Base-by-base conservation (phyloP, 2,888 invertebrate genomes). In the Agelastica alni region DNA sequence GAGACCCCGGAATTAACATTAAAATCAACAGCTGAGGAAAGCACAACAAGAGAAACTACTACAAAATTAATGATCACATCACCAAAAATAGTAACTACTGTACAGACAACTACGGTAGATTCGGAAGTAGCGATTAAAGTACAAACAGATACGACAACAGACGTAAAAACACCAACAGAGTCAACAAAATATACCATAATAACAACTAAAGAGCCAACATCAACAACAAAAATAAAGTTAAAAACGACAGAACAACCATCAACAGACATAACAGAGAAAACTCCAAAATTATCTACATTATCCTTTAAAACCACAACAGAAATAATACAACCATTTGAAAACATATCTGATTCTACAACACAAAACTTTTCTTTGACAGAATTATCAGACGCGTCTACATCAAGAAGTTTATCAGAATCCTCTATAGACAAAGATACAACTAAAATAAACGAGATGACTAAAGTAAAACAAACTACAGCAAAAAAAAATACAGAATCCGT, bases 161-260 rank as follows among this genome's bases (percentile, higher is more conserved):
- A 20, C 17, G 13, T 6, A 20, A 3, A 44, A 4, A 13, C 6
- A 18, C 12, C 31, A 5, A 32, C 13, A 12, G 6, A 18, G 12
- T 18, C 17, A 10, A 44, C 22, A 34, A 26, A 10, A 9, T 26
- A 10, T 34, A 51, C n/a, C 16, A 9, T 34, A 39, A 39, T 16
- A 16, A 13, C 30, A 17, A 26, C 43, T 30, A n/a, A 2, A 18
- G n/a, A n/a, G n/a, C n/a, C n/a, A n/a, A n/a, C n/a, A 42, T 20
- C 22, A 13, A 36, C 12, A 36, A 14, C n/a, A 6, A 7, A 30
- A 12, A 22, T n/a, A 13, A 10, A 6, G 2, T 7, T 12, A 3
- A 41, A 3, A 22, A 14, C 6, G 22, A 26, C 20, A 20, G 41
- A 41, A 13, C 6, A 10, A 5, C 12, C 26, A 22, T 16, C 14